phyloP scores from a whole-genome alignment of 2,888 invertebrate species.

The Thalpophila matura region DNA sequence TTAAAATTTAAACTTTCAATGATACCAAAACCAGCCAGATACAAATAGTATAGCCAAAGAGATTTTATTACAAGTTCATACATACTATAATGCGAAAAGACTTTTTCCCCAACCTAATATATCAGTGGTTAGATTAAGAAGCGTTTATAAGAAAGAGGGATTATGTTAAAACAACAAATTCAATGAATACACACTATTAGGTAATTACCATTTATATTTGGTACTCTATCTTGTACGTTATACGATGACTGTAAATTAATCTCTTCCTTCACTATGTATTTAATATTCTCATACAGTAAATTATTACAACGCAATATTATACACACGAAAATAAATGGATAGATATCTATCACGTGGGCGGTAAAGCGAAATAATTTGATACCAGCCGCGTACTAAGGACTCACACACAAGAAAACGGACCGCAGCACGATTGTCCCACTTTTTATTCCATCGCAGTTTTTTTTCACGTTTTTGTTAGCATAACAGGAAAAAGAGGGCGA shows the following conservation, averaged over 20 bases:
- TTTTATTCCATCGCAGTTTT: slow-evolving; percentile 38
- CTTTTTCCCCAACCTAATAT: too few species aligned
- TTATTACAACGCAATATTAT: slow-evolving; percentile 24
- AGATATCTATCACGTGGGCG: slow-evolving; percentile 65
- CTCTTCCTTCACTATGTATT: slow-evolving; percentile 22
- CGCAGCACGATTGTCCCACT: background rate
- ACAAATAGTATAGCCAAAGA: too few species aligned
- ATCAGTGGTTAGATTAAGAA: too few species aligned
- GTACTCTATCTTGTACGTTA: slow-evolving; percentile 25
- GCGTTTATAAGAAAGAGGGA: too few species aligned
- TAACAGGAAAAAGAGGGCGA: background rate
- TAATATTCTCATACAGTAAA: slow-evolving; percentile 12
- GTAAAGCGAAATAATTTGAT: slow-evolving; percentile 67
- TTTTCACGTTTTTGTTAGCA: background rate
- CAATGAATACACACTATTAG: slow-evolving; percentile 19
- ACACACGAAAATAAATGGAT: slow-evolving; percentile 60
- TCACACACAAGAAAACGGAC: slow-evolving; percentile 13
- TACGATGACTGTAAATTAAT: slow-evolving; percentile 37
- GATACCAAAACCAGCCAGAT: too few species aligned
- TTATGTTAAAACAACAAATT: background rate
- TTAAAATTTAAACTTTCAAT: too few species aligned
- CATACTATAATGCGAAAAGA: too few species aligned
- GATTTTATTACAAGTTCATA: too few species aligned
- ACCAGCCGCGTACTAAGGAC: slow-evolving; percentile 46
- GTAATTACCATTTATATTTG: slow-evolving; percentile 31